Conservation (phyloP, 2,113 vertebrate genomes). For the Rhinolophus ferrumequinum region DNA sequence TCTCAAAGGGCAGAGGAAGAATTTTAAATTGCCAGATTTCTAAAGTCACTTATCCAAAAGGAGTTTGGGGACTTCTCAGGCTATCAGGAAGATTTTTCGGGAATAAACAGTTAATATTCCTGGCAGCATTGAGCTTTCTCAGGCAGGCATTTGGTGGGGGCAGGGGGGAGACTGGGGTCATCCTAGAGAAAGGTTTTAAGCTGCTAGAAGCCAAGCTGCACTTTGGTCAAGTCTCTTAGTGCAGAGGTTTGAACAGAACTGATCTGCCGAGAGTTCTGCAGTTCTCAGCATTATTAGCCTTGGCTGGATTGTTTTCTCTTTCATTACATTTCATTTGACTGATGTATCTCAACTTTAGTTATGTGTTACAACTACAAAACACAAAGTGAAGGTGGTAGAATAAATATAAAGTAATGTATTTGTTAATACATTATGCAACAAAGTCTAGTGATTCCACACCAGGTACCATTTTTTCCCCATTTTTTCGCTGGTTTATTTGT, state of each 20-base stretch:
- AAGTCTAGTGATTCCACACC: neutral
- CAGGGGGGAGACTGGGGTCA: rapidly evolving
- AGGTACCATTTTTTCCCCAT: neutral
- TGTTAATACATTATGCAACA: neutral
- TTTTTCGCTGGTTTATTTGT: neutral
- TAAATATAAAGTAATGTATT: neutral
- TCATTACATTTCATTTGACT: neutral
- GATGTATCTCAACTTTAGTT: neutral
- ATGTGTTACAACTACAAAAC: neutral
- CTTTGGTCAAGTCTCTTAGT: neutral
- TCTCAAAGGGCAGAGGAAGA: neutral
- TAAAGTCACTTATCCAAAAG: neutral
- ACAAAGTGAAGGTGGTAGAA: neutral
- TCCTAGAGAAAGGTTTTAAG: rapidly evolving
- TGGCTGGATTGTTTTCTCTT: neutral
- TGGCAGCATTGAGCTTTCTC: neutral
- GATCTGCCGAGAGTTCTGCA: neutral
- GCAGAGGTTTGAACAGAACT: neutral
- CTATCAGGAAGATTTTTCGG: neutral
- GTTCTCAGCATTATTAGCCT: neutral
- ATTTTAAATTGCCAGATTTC: neutral
- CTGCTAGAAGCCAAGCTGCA: neutral
- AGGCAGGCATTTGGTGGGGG: neutral
- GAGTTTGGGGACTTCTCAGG: neutral
- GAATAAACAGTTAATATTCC: neutral